Evolutionary conservation across 2,797 vertebrate species (phyloP).

Genomic region (Acanthiza pusilla): DNA sequence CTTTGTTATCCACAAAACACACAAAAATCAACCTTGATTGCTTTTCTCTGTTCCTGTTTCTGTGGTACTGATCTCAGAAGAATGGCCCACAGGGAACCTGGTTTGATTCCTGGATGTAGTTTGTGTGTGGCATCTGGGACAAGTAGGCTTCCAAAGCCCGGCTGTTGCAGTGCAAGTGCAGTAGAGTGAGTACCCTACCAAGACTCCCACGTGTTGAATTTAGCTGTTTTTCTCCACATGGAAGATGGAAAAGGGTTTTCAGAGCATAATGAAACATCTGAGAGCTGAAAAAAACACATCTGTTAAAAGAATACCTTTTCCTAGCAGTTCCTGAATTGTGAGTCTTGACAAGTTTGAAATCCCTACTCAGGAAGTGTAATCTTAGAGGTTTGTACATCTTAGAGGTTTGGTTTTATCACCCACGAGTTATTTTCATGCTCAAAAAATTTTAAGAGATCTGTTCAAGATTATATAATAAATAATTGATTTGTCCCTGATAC

Average conservation of each 20-base stretch:
- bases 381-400: background rate
- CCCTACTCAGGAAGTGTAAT: background rate
- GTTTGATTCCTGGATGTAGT: background rate
- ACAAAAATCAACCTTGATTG: background rate
- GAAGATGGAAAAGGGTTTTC: background rate
- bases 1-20: background rate
- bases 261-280: background rate
- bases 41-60: background rate
- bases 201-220: background rate
- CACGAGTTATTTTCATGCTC: background rate
- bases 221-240: background rate
- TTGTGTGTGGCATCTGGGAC: background rate
- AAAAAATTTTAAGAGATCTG: background rate
- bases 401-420: background rate
- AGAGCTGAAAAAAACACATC: background rate
- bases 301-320: background rate
- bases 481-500: background rate
- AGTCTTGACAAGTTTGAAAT: background rate
- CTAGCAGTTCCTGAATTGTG: background rate
- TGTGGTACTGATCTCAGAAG: background rate
- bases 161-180: background rate
- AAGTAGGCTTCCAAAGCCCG: background rate
- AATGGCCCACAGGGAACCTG: background rate
- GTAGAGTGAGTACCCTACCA: background rate
- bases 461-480: slow-evolving; percentile 37